These are phyloP conservation scores for Xiphophorus birchmanni DNA, from an alignment of 2,797 vertebrate genomes.

Conservation along the genomic window DNA sequence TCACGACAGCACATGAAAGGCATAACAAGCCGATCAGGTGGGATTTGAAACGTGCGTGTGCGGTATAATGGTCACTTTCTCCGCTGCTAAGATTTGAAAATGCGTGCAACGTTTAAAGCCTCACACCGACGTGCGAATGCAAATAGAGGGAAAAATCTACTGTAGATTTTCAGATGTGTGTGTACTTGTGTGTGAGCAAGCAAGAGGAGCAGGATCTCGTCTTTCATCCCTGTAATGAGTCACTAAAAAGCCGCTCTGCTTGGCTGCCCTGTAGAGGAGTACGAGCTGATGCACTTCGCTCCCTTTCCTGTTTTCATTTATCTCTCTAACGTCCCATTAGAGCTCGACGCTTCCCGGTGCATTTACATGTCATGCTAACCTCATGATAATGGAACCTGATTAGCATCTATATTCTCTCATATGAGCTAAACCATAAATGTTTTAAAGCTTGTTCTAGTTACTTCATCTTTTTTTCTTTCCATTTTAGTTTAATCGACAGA, in stretches of 20 bases:
- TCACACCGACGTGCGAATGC: conserved; percentile 12
- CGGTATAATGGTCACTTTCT: conserved; percentile 30
- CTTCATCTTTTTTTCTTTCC: not conserved
- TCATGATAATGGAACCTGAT: not conserved
- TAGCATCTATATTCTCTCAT: not conserved
- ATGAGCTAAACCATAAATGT: not conserved
- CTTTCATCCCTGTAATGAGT: conserved; percentile 61
- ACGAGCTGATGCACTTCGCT: conserved; percentile 26
- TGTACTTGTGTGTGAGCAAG: conserved; percentile 25
- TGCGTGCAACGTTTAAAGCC: conserved; percentile 23
- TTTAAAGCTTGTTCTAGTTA: not conserved
- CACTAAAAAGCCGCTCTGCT: conserved; percentile 63
- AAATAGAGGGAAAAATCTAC: conserved; percentile 13
- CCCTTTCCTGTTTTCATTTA: conserved; percentile 13
- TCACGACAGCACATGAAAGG: conserved; percentile 21
- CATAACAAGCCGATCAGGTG: conserved; percentile 30
- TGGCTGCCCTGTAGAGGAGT: conserved; percentile 35
- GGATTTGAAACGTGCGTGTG: conserved; percentile 41
- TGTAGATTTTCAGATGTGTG: conserved; percentile 24
- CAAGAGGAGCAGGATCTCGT: conserved; percentile 27
- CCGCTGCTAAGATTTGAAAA: conserved; percentile 46
- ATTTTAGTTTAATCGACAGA: conserved; percentile 26
- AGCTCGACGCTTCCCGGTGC: not conserved
- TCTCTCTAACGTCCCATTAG: conserved; percentile 4
- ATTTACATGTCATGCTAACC: not conserved